A percentile compares a stretch with the other conserved stretches of the same genome.
These are phyloP conservation scores for Clarias magur DNA, from an alignment of 2,113 vertebrate species.

Conservation along the genomic window DNA sequence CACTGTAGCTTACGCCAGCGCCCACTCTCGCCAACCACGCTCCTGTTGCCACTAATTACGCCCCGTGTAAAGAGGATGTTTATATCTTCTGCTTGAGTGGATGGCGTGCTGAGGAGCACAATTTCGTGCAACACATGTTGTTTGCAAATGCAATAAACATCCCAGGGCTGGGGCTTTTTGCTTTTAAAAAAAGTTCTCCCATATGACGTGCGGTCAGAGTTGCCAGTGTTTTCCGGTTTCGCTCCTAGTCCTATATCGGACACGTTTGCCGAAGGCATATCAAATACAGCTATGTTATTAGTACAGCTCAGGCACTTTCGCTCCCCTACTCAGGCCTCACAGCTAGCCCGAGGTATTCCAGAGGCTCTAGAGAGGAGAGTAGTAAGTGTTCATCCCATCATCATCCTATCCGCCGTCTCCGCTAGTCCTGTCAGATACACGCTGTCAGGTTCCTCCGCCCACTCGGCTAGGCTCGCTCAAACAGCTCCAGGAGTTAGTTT, in stretches of 20 bases:
- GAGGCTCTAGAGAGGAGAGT: neutral
- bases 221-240: neutral
- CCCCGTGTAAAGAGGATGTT: constrained; percentile 43
- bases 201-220: neutral
- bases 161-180: neutral
- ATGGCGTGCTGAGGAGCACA: constrained; percentile 23
- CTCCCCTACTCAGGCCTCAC: constrained; percentile 4
- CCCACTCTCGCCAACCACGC: constrained; percentile 34
- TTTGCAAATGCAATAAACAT: constrained; percentile 15
- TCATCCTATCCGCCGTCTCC: constrained; percentile 2
- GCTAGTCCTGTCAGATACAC: constrained; percentile 10
- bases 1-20: constrained; percentile 29
- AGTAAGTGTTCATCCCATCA: constrained; percentile 12
- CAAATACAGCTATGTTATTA: neutral
- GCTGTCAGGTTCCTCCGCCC: constrained; percentile 18
- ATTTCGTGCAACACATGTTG: constrained; percentile 34
- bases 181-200: neutral
- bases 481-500: neutral
- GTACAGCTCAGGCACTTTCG: neutral
- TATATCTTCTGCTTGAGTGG: constrained; percentile 28
- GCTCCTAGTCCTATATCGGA: neutral
- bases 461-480: neutral
- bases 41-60: constrained; percentile 50
- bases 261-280: constrained; percentile 12
- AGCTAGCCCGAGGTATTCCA: constrained; percentile 27